Base-by-base conservation (phyloP, 2,797 vertebrate species). In the Eutrigla gurnardus region DNA sequence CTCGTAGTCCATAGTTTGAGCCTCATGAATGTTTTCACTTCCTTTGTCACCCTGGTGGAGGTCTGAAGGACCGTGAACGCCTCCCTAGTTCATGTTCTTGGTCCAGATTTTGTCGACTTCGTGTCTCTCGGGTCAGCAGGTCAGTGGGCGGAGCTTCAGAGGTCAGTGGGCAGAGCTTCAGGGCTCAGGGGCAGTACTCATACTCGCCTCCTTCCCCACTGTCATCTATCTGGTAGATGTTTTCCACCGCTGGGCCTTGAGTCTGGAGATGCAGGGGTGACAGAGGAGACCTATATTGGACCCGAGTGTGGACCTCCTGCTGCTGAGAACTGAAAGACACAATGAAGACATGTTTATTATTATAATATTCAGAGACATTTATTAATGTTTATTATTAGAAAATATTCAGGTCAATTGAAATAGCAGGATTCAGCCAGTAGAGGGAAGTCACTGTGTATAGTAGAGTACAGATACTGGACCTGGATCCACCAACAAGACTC, bases 221-320 rank as follows among this genome's bases (percentile, higher is more conserved):
- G 3, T 1, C 62, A 0, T 89, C 83, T 4, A 90, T 57, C 46
- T 93, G 74, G 70, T 94, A 94, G 80, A 93, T 10, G 74, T 92
- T 93, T 8, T 93, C 93, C 57, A 76, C 69, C 0, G 46, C 73
- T 0, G 73, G 57, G 3, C 17, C 36, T 18, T 60, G 77, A 42
- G 37, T 66, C 9, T 86, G 68, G 10, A 91, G 70, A 8, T 85
- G 80, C 50, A 85, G 18, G 3, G 50, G 66, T 35, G 80, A 68
- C 0, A 67, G n/a, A 1, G 79, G 63, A 42, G 82, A 78, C 10
- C 39, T 79, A 75, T 83, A 86, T 33, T 25, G 59, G 33, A 60
- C 70, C 0, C 33, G 18, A 6, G 0, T 0, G 36, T 0, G 0
- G 9, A 37, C 7, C 65, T 55, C 6, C 65, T 55, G 64, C 9